Evolutionary conservation across 2,113 vertebrate genomes (phyloP), one percentile per base, ranked within the genome.

Genomic region (Nibea albiflora): DNA sequence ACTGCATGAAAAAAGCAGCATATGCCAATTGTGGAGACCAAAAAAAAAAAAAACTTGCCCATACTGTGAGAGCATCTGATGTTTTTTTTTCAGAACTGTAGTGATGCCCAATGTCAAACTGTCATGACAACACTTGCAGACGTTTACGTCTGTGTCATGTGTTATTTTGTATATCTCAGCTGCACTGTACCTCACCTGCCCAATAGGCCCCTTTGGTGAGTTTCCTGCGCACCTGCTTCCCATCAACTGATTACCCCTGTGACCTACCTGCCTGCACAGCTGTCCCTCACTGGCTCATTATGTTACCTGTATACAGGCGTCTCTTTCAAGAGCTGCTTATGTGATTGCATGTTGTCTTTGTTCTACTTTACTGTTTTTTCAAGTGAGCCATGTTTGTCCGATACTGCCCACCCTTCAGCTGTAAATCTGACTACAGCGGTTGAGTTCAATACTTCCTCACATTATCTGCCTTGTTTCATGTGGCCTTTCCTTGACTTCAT

Each of bases 211-310:
- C 63, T 49, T 17, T 22, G 22, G 24, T n/a, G 50, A 14, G 14
- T 35, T 70, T 56, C 28, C 24, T 53, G 31, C 42, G 49, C 78
- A 85, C 85, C 72, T 86, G 85, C 62, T 83, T 76, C 77, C 26
- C 46, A 76, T 69, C 68, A 49, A 11, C 60, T 69, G 68, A 85
- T 81, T 85, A 56, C 81, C 81, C 81, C 47, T 78, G 80, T 85
- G 84, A 73, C 70, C 62, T 70, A 39, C 65, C 68, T 83, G 58
- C 64, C 63, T 57, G 66, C 31, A 56, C 80, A 61, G 54, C 50
- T 73, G 72, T 62, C 56, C 58, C 84, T 80, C 17, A 56, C 67
- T 44, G 58, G 16, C 70, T 87, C 76, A 84, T 84, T 84, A 81
- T 78, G 24, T 53, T 68, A 64, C 77, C 71, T 80, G 69, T 75